Base-by-base conservation (phyloP, 2,797 vertebrate species). In the Eutrigla gurnardus region DNA sequence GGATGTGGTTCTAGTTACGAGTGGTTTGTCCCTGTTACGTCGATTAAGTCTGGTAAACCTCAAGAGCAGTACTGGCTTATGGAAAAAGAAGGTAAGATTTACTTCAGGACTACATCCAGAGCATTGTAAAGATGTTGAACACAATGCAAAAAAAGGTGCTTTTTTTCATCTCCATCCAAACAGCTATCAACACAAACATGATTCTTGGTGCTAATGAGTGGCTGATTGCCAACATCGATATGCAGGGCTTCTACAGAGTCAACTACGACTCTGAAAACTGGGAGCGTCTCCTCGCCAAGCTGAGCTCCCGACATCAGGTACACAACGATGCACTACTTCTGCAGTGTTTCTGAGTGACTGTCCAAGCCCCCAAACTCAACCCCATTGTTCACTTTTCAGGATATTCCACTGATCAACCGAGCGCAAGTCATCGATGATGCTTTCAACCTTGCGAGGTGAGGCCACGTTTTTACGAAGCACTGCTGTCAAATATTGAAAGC, bases 381-480 rank as follows among this genome's bases (percentile, higher is more conserved):
- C 14, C 13, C 14, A 32, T 18, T 37, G 1, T 43, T 79, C 50
- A 18, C 57, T 47, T 83, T 89, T 73, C 69, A 99, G 98, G 78
- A 0, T 7, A 94, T 99, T 77, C 96, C 96, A 0, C 70, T 96
- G 18, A 95, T 97, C 75, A 99, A 98, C 78, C 93, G 97, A 52
- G 97, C 95, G 0, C 97, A 98, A 83, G 88, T 98, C 60, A 95
- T 99, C 0, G 92, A 96, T 0, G 97, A 99, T 0, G 93, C 96
- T 52, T 99, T 99, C 76, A 96, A 96, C 87, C 93, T 99, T 8
- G 97, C 97, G 80, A 96, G 94, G 98, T 98, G 83, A 94, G 93
- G 1, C n/a, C 47, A 17, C 14, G 7, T 36, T 32, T 58, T 42
- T 37, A 7, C 0, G 49, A 43, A 70, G 14, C 1, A 9, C 9